Evolutionary conservation across 2,113 vertebrate genomes (phyloP).

Genomic region (Anolis sagrei): DNA sequence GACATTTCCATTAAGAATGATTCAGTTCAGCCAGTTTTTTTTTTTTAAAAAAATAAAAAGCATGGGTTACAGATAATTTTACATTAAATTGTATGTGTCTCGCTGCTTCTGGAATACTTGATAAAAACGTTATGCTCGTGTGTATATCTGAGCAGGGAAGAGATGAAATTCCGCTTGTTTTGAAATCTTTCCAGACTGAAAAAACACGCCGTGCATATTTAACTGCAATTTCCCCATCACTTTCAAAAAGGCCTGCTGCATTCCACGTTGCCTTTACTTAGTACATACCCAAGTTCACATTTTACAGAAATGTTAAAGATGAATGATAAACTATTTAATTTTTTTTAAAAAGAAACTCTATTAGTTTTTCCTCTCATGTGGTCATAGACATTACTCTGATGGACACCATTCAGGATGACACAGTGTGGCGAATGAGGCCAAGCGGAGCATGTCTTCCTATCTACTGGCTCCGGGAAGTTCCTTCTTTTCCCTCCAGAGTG

Average conservation of each 20-base stretch:
- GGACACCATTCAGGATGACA: background rate
- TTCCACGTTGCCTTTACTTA: background rate
- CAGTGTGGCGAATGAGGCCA: background rate
- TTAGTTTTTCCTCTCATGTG: background rate
- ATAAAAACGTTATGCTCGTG: background rate
- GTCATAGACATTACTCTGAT: background rate
- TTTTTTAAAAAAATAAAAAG: background rate
- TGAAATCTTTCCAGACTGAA: background rate
- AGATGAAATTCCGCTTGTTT: background rate
- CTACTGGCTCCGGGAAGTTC: background rate
- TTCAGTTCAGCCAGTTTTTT: background rate
- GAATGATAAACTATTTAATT: background rate
- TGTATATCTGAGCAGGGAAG: background rate
- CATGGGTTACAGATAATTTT: background rate
- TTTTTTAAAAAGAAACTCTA: background rate
- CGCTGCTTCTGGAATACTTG: background rate
- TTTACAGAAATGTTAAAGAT: background rate
- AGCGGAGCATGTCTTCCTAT: background rate
- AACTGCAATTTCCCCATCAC: too few relatives aligned
- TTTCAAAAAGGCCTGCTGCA: background rate
- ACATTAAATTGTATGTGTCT: background rate
- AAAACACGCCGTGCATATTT: background rate
- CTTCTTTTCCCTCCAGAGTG: background rate
- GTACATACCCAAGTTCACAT: background rate
- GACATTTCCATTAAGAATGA: background rate